Conservation (phyloP, 2,797 vertebrate genomes). For the Sitta carolinensis region DNA sequence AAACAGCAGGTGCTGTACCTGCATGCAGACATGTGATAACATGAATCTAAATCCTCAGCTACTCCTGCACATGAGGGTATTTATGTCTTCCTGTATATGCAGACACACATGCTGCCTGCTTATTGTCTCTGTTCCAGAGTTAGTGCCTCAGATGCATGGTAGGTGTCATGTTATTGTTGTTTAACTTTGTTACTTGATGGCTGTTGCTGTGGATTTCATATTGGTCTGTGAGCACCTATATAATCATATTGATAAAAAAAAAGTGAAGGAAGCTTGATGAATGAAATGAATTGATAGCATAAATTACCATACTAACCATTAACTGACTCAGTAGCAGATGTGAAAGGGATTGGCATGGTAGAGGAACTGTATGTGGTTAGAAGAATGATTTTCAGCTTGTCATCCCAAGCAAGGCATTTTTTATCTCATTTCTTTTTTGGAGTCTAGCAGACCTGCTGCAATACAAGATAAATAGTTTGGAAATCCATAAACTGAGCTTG, state of each 20-base stretch:
- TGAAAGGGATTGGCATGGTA: background rate
- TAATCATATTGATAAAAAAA: background rate
- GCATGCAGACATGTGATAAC: background rate
- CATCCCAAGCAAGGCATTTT: background rate
- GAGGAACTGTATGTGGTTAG: background rate
- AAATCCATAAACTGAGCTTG: background rate
- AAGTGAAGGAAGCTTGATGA: background rate
- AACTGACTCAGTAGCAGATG: background rate
- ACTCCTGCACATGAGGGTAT: background rate
- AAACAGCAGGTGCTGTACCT: slow-evolving; percentile 37
- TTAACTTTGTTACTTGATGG: background rate
- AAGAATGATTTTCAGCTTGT: background rate
- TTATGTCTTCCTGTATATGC: background rate
- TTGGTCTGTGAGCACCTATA: background rate
- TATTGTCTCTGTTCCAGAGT: background rate
- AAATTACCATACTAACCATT: background rate
- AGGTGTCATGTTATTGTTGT: background rate
- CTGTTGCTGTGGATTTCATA: background rate
- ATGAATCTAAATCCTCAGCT: background rate
- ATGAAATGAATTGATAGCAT: background rate
- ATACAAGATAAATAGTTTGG: background rate
- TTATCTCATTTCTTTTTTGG: background rate
- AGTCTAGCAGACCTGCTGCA: background rate
- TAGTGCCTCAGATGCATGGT: background rate
- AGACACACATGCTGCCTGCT: background rate